A percentile compares a stretch with the other conserved stretches of the same genome.
phyloP scores from a whole-genome alignment of 2,113 vertebrate genomes.

The Sterrhoptilus dennistouni region DNA sequence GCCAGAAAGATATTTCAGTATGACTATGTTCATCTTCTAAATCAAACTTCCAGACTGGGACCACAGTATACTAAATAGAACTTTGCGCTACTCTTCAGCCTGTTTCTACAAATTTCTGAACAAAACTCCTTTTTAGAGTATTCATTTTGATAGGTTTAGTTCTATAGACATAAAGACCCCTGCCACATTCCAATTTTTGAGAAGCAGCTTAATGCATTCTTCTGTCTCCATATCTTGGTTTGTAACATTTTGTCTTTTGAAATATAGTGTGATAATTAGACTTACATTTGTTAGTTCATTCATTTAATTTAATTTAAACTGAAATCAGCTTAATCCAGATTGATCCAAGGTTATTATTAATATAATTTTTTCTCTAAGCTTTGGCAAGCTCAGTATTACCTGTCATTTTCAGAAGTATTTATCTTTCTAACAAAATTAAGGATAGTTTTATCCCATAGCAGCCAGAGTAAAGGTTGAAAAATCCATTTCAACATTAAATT shows the following conservation, averaged over 20 bases:
- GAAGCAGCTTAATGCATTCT: not conserved
- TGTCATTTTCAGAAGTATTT: not conserved
- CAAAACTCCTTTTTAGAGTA: rapidly evolving
- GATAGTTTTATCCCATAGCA: not conserved
- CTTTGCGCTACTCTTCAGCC: not conserved
- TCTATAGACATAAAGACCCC: not conserved
- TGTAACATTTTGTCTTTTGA: not conserved
- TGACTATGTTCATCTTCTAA: not conserved
- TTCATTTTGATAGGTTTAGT: not conserved
- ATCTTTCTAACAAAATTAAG: not conserved
- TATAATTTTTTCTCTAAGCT: not conserved
- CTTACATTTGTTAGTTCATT: not conserved
- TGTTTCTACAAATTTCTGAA: not conserved
- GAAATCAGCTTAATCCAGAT: not conserved
- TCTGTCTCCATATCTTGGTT: not conserved
- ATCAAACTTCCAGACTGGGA: not conserved
- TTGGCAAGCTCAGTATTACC: not conserved
- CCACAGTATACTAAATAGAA: not conserved
- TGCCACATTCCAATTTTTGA: not conserved
- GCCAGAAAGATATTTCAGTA: not conserved
- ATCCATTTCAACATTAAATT: not conserved
- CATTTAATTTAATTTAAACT: not conserved
- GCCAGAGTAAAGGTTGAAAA: not conserved
- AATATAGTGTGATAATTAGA: not conserved
- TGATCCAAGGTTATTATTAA: not conserved